Conservation (phyloP, 2,888 invertebrate genomes). For the Cheiracanthium punctorium region DNA sequence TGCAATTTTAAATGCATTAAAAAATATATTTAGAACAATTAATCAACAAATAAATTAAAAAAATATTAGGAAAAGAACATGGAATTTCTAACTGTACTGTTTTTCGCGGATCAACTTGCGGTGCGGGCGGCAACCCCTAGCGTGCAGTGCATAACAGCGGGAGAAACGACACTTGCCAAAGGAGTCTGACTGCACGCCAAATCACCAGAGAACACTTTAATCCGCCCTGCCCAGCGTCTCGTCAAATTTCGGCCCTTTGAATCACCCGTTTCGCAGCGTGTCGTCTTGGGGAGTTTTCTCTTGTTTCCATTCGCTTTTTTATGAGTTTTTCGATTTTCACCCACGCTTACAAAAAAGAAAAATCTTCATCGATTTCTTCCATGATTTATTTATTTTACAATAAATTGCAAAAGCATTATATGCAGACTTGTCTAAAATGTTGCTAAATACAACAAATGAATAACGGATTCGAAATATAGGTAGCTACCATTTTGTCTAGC, state of each 20-base stretch:
- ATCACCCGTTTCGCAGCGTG: background rate
- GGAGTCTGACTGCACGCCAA: no score
- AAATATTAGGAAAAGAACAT: no score
- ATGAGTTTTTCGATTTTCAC: background rate
- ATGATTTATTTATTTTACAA: background rate
- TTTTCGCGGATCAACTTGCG: no score
- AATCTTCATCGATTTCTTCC: background rate
- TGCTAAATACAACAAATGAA: background rate
- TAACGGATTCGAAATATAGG: background rate
- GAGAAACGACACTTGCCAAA: no score
- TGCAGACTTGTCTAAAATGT: constrained; percentile 13
- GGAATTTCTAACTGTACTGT: no score
- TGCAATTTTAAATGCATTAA: no score
- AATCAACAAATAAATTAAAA: no score
- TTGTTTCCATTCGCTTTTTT: background rate
- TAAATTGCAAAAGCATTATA: background rate
- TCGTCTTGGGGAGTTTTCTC: background rate
- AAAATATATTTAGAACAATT: no score
- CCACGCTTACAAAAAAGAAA: background rate
- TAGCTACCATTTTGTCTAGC: background rate
- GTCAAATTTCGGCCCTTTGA: background rate
- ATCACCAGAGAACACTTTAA: no score
- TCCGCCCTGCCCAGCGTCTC: no score
- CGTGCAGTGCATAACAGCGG: no score
- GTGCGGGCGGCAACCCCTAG: no score